These are phyloP conservation scores for Drosophila pseudotalamancana DNA, from an alignment of 2,888 invertebrate species.

Conservation along the genomic window DNA sequence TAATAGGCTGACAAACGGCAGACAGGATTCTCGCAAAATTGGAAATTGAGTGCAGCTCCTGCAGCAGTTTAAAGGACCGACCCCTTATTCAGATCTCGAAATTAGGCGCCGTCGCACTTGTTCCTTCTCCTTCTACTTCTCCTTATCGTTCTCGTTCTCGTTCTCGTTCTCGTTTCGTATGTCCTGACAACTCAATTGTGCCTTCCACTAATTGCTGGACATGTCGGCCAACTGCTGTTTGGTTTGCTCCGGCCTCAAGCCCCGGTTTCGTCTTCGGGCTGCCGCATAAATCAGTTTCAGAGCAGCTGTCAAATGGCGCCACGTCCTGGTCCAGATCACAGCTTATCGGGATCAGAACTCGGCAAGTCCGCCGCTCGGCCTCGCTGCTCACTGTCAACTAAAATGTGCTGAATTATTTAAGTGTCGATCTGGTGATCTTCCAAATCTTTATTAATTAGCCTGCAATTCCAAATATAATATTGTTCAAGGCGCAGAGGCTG, in stretches of 20 bases:
- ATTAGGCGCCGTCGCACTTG: slow-evolving; percentile 37
- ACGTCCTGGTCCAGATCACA: slow-evolving; percentile 5
- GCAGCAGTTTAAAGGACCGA: slow-evolving; percentile 18
- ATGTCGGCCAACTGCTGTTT: slow-evolving; percentile 68
- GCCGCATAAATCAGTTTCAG: slow-evolving; percentile 59
- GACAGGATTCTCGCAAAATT: slow-evolving; percentile 16
- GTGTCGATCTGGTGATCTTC: no score
- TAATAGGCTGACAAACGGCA: slow-evolving; percentile 56
- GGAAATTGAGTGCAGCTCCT: slow-evolving; percentile 36
- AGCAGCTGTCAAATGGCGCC: slow-evolving; percentile 62
- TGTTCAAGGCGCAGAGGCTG: no score
- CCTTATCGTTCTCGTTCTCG: neutral
- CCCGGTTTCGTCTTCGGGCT: neutral
- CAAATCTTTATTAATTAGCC: no score
- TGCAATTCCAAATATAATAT: no score
- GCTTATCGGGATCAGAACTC: slow-evolving; percentile 4
- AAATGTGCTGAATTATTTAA: no score
- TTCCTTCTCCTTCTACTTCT: no score
- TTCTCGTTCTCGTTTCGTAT: neutral
- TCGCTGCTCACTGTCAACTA: no score
- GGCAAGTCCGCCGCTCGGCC: no score
- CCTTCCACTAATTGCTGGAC: slow-evolving; percentile 64
- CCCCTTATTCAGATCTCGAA: slow-evolving; percentile 24
- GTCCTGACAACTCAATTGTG: slow-evolving; percentile 66
- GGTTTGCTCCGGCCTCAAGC: slow-evolving; percentile 26